Conservation (phyloP, 2,888 invertebrate genomes). For the Noctua janthina region DNA sequence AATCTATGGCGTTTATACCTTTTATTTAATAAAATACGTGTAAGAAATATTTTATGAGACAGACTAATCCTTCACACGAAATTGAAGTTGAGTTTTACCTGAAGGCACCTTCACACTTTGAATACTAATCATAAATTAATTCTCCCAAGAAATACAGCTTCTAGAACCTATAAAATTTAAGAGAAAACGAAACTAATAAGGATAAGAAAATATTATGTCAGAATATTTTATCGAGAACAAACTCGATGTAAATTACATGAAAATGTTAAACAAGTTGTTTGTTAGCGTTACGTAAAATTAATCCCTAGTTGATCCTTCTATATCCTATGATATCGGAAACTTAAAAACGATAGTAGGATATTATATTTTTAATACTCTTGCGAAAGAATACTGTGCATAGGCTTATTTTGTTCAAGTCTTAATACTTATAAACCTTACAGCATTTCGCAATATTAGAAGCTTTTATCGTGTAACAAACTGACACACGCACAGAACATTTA, state of each 20-base stretch:
- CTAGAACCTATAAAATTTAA: neutral
- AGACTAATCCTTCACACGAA: conserved; percentile 39
- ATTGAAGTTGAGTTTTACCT: conserved; percentile 21
- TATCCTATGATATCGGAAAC: neutral
- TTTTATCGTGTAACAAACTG: neutral
- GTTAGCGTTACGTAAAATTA: neutral
- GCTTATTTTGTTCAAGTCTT: neutral
- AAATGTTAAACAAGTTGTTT: conserved; percentile 1
- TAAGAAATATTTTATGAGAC: conserved; percentile 45
- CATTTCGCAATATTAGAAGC: neutral
- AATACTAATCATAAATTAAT: conserved; percentile 24
- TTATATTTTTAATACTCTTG: neutral
- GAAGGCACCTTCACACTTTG: conserved; percentile 8
- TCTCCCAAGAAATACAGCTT: neutral
- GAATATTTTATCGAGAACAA: neutral
- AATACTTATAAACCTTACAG: neutral
- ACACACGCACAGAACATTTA: neutral
- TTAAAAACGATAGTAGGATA: neutral
- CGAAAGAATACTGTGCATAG: neutral
- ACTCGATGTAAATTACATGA: conserved; percentile 1
- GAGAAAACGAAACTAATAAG: neutral
- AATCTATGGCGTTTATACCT: conserved; percentile 35
- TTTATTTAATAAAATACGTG: conserved; percentile 48
- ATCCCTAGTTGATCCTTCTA: neutral
- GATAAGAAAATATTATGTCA: neutral